A percentile compares a stretch with the other conserved stretches of the same genome.
Conservation (phyloP, 1,140 invertebrate species). For the Branchinecta lindahli region DNA sequence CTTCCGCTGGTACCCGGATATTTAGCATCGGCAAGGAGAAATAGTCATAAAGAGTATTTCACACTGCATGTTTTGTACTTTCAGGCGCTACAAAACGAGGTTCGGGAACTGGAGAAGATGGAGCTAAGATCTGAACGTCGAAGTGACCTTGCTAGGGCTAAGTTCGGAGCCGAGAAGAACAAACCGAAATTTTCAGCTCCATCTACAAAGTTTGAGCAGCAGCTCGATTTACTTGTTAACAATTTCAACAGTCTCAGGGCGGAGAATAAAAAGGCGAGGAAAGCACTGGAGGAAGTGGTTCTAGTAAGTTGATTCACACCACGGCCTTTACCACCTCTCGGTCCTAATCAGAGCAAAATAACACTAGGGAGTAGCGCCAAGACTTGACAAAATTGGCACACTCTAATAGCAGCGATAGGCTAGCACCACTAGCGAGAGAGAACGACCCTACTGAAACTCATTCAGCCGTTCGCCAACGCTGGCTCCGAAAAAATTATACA, state of each 20-base stretch:
- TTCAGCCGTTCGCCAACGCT: no score
- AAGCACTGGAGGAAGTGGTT: not conserved
- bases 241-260: not conserved
- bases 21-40: no score
- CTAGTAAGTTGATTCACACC: not conserved
- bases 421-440: no score
- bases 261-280: not conserved
- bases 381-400: no score
- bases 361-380: no score
- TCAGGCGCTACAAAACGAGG: not conserved
- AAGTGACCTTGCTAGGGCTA: not conserved
- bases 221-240: not conserved
- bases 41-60: no score
- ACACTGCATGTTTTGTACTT: not conserved
- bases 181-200: not conserved
- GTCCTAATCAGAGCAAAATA: no score
- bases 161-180: not conserved
- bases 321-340: no score
- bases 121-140: not conserved
- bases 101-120: not conserved
- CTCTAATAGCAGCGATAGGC: no score
- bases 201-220: not conserved
- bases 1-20: no score
- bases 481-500: no score
- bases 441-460: no score